Conservation (phyloP, 2,888 invertebrate genomes). For the Phengaris alcon region DNA sequence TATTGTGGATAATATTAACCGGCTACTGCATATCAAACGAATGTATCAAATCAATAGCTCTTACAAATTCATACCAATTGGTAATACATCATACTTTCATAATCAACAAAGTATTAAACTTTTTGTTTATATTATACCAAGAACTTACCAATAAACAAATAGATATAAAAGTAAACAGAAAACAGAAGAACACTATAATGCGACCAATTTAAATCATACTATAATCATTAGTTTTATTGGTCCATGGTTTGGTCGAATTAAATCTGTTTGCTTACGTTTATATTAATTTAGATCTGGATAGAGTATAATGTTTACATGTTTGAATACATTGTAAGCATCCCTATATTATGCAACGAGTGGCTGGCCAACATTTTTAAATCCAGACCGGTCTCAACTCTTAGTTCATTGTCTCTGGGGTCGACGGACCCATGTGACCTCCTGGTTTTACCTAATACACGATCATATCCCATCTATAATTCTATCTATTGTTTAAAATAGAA, state of each 20-base stretch:
- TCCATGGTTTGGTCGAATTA: too few relatives aligned
- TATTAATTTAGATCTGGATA: too few relatives aligned
- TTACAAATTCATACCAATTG: neutral
- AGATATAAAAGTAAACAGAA: too few relatives aligned
- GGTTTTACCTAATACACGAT: slow-evolving; percentile 3
- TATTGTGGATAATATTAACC: neutral
- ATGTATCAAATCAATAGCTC: neutral
- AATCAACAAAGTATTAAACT: too few relatives aligned
- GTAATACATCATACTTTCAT: too few relatives aligned
- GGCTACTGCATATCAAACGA: neutral
- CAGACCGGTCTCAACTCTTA: slow-evolving; percentile 2
- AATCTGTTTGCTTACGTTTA: too few relatives aligned
- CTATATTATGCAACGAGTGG: slow-evolving; percentile 10
- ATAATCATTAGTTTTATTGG: too few relatives aligned
- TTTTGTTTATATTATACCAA: too few relatives aligned
- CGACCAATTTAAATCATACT: too few relatives aligned
- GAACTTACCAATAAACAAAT: too few relatives aligned
- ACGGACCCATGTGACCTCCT: neutral
- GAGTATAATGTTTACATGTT: too few relatives aligned
- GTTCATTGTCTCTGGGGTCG: neutral
- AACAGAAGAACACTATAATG: too few relatives aligned
- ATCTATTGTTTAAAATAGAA: neutral
- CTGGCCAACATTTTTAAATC: slow-evolving; percentile 10
- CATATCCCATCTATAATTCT: neutral
- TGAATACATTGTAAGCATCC: neutral